Evolutionary conservation across 1,140 invertebrate species (phyloP).

Genomic region (Hycleus phaleratus): DNA sequence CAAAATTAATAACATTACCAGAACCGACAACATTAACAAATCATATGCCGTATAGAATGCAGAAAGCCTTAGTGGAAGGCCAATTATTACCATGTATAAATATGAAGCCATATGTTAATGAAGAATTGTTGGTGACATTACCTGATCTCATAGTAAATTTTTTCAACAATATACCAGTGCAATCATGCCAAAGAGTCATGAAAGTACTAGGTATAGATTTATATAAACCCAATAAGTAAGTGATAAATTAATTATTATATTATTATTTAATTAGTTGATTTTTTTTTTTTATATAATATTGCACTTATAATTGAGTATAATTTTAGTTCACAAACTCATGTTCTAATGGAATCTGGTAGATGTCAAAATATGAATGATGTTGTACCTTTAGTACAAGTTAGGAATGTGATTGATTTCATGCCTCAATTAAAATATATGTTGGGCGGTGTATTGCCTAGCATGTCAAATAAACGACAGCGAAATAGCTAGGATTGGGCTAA

Average conservation of each 20-base stretch:
- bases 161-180: slow-evolving; percentile 64
- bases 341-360: slow-evolving; percentile 64
- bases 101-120: slow-evolving; percentile 72
- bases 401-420: slow-evolving; percentile 75
- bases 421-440: slow-evolving; percentile 80
- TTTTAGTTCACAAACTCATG: slow-evolving; percentile 62
- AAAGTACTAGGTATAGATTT: slow-evolving; percentile 70
- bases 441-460: slow-evolving; percentile 37
- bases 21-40: slow-evolving; percentile 51
- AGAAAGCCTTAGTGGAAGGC: slow-evolving; percentile 69
- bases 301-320: too few species aligned
- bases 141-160: slow-evolving; percentile 71
- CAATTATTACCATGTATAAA: slow-evolving; percentile 79
- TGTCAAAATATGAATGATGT: slow-evolving; percentile 55
- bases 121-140: slow-evolving; percentile 72
- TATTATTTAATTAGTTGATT: slow-evolving; percentile 3
- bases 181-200: slow-evolving; percentile 67
- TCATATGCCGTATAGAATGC: slow-evolving; percentile 64
- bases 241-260: slow-evolving; percentile 21
- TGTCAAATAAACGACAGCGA: slow-evolving; percentile 49
- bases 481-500: slow-evolving; percentile 54
- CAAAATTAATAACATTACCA: slow-evolving; percentile 53
- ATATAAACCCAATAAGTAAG: slow-evolving; percentile 74
- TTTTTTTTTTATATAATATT: slow-evolving; percentile 8
- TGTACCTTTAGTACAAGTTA: slow-evolving; percentile 66